Evolutionary conservation across 2,888 invertebrate species (phyloP).

Genomic region (Lissocephala sabroskyi): DNA sequence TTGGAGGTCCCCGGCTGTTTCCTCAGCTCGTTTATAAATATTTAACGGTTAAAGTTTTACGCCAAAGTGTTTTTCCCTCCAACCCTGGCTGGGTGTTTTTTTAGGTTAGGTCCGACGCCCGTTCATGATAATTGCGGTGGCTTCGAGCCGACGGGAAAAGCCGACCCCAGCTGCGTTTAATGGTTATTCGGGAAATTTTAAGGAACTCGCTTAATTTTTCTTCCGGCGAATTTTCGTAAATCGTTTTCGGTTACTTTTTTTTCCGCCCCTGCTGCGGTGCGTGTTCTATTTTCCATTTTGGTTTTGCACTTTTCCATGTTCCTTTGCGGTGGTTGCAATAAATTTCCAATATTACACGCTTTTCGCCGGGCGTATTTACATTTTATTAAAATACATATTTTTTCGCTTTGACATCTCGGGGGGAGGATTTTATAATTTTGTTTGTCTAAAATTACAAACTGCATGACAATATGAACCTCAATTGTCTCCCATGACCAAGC

Average conservation of each 20-base stretch:
- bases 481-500: too few species aligned
- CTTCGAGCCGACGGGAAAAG: too few species aligned
- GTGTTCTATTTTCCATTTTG: background rate
- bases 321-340: constrained; percentile 31
- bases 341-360: constrained; percentile 51
- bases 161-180: constrained; percentile 57
- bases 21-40: constrained; percentile 53
- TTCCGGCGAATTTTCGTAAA: constrained; percentile 20
- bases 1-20: constrained; percentile 30
- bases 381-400: constrained; percentile 44
- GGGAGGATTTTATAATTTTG: too few species aligned
- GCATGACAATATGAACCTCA: too few species aligned
- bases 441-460: too few species aligned
- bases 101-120: constrained; percentile 8
- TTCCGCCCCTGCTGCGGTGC: background rate
- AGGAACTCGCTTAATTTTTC: constrained; percentile 50
- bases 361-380: constrained; percentile 40
- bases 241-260: constrained; percentile 3
- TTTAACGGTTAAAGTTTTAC: constrained; percentile 51
- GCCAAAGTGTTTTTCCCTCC: constrained; percentile 25
- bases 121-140: constrained; percentile 62
- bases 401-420: too few species aligned
- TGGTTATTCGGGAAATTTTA: constrained; percentile 62
- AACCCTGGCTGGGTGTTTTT: too few species aligned
- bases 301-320: constrained; percentile 4